These are phyloP conservation scores for Melanaphis sacchari DNA, from an alignment of 1,140 invertebrate genomes.

Conservation along the genomic window DNA sequence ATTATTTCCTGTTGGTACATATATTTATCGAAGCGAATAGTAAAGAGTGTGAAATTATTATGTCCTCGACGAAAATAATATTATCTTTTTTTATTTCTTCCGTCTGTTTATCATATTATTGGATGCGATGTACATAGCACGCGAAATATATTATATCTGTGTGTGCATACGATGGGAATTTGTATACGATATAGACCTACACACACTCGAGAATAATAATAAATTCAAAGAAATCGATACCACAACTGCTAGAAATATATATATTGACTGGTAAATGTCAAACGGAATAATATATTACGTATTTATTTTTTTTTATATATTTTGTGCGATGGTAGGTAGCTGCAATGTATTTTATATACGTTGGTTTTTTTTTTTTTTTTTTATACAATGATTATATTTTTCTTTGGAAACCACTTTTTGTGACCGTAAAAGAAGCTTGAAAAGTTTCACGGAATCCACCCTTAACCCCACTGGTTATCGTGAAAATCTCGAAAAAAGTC, in stretches of 20 bases:
- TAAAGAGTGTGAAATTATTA: neutral
- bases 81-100: neutral
- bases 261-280: neutral
- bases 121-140: neutral
- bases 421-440: neutral
- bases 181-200: neutral
- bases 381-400: neutral
- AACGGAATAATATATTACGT: constrained; percentile 4
- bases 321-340: neutral
- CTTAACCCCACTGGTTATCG: neutral
- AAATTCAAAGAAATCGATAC: constrained; percentile 4
- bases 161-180: neutral
- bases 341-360: neutral
- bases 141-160: neutral
- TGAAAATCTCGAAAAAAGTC: neutral
- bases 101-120: neutral
- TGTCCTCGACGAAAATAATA: neutral
- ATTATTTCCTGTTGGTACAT: neutral
- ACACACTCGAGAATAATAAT: neutral
- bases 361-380: neutral
- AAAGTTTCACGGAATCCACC: neutral
- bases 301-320: neutral
- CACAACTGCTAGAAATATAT: neutral
- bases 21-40: neutral
- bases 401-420: neutral